phyloP scores from a whole-genome alignment of 2,888 invertebrate species.

The Callosobruchus maculatus region DNA sequence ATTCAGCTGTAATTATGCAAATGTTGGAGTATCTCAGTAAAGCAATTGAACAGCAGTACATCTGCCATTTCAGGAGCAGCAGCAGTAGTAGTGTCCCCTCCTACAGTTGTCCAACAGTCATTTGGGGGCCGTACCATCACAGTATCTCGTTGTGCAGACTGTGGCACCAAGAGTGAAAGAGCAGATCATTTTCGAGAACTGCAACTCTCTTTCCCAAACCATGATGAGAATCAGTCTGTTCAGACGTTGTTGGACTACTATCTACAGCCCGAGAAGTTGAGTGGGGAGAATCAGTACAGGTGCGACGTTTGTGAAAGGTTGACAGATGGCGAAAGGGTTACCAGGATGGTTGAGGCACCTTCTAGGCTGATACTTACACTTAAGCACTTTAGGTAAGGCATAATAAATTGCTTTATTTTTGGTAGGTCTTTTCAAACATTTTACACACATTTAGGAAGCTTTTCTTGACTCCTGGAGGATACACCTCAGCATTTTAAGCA shows the following conservation, averaged over 20 bases:
- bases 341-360: slow-evolving; percentile 69
- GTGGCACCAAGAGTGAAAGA: slow-evolving; percentile 67
- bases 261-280: slow-evolving; percentile 70
- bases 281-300: slow-evolving; percentile 78
- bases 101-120: slow-evolving; percentile 62
- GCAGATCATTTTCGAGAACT: slow-evolving; percentile 79
- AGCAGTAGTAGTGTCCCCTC: slow-evolving; percentile 34
- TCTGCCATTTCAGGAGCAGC: slow-evolving; percentile 12
- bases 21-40: too few relatives aligned
- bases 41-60: background rate
- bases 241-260: slow-evolving; percentile 76
- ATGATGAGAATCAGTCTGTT: slow-evolving; percentile 59
- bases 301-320: slow-evolving; percentile 73
- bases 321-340: slow-evolving; percentile 72
- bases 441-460: too few relatives aligned
- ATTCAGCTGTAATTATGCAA: too few relatives aligned
- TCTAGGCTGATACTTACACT: slow-evolving; percentile 75
- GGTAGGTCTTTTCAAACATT: background rate
- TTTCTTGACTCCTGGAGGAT: too few relatives aligned
- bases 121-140: slow-evolving; percentile 77
- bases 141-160: slow-evolving; percentile 70
- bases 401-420: background rate
- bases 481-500: too few relatives aligned
- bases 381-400: slow-evolving; percentile 61
- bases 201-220: slow-evolving; percentile 67